Conservation (phyloP, 2,113 vertebrate species). For the Empidonax traillii region DNA sequence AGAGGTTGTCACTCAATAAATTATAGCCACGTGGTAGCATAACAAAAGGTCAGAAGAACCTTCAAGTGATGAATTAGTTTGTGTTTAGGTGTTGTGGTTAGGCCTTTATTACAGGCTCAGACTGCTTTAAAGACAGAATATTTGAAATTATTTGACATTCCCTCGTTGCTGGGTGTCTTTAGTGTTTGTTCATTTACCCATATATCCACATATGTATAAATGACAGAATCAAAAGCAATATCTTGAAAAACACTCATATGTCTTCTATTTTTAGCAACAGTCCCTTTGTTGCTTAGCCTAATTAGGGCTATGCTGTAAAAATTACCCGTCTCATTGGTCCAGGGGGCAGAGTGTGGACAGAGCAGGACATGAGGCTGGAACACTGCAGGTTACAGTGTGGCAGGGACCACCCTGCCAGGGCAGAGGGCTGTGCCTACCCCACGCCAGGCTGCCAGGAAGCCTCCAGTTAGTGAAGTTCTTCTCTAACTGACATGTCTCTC, state of each 20-base stretch:
- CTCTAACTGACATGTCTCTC: not conserved
- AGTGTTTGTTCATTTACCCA: not conserved
- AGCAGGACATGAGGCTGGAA: not conserved
- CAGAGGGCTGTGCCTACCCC: fast-evolving
- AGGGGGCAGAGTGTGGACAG: not conserved
- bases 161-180: not conserved
- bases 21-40: not conserved
- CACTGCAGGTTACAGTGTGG: fast-evolving
- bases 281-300: not conserved
- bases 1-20: not conserved
- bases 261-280: not conserved
- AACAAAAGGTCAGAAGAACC: constrained; percentile 15
- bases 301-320: not conserved
- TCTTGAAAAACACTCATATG: not conserved
- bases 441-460: fast-evolving
- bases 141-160: not conserved
- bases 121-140: not conserved
- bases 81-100: not conserved
- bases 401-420: fast-evolving
- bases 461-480: not conserved
- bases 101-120: not conserved
- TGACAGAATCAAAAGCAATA: not conserved
- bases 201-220: not conserved
- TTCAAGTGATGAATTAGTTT: not conserved
- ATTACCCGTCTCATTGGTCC: not conserved